Conservation (phyloP, 2,113 vertebrate genomes). For the Corythaixoides concolor region DNA sequence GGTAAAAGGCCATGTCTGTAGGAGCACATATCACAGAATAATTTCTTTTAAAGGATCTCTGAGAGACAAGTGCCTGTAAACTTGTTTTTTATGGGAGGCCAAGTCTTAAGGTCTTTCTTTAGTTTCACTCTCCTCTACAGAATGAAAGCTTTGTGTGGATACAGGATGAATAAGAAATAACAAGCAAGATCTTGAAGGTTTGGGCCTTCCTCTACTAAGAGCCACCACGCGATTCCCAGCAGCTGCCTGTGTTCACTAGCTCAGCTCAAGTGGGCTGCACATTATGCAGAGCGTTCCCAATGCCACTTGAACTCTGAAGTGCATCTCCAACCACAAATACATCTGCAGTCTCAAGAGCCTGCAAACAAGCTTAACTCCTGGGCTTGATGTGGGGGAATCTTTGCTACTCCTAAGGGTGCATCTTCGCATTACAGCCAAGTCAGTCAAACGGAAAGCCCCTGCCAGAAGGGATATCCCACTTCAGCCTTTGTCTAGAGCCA, state of each 20-base stretch:
- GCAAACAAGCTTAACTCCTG: background rate
- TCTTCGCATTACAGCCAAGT: background rate
- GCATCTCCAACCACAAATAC: background rate
- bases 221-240: background rate
- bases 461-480: background rate
- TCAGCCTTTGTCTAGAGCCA: background rate
- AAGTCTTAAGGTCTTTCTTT: background rate
- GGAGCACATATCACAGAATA: background rate
- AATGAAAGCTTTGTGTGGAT: background rate
- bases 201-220: background rate
- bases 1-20: background rate
- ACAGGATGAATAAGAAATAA: background rate
- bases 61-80: background rate
- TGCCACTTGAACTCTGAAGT: constrained; percentile 50
- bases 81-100: background rate
- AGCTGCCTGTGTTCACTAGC: background rate
- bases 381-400: background rate
- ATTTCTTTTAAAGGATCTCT: background rate
- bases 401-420: background rate
- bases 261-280: constrained; percentile 33
- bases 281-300: constrained; percentile 15
- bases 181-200: background rate
- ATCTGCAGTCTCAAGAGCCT: background rate
- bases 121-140: background rate
- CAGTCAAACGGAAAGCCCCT: background rate